These are phyloP conservation scores for Drosophila truncata DNA, from an alignment of 1,140 invertebrate genomes.

Conservation along the genomic window DNA sequence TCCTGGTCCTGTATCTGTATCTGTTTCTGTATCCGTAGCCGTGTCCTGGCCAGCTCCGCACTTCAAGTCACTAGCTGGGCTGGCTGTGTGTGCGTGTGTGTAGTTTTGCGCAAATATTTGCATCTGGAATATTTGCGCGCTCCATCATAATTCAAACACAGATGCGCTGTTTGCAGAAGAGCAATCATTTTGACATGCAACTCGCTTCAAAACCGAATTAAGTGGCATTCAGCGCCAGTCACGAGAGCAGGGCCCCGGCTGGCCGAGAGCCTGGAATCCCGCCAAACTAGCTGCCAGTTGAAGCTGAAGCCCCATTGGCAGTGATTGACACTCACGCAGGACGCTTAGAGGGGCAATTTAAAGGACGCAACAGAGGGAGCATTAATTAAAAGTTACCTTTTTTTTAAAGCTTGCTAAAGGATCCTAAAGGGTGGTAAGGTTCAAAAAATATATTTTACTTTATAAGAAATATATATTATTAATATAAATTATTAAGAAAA, in stretches of 20 bases:
- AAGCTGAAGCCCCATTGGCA: conserved; percentile 41
- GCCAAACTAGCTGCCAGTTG: conserved; percentile 23
- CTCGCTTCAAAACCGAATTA: conserved; percentile 84
- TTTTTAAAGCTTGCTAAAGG: not conserved
- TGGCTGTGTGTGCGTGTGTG: conserved; percentile 60
- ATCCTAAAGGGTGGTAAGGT: no score
- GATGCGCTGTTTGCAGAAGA: conserved; percentile 88
- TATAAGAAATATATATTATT: no score
- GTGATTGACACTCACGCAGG: conserved; percentile 73
- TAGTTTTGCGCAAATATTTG: conserved; percentile 87
- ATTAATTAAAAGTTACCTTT: not conserved
- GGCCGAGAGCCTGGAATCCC: conserved; percentile 29
- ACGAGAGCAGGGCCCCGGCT: conserved; percentile 46
- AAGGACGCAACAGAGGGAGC: not conserved
- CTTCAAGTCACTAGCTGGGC: conserved; percentile 65
- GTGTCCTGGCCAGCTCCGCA: conserved; percentile 69
- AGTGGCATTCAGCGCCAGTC: conserved; percentile 79
- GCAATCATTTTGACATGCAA: conserved; percentile 89
- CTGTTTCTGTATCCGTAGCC: conserved; percentile 26
- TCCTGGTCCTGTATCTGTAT: conserved; percentile 12
- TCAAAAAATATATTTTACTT: not conserved
- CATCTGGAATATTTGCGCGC: conserved; percentile 88
- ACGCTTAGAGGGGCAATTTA: conserved; percentile 33
- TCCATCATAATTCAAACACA: conserved; percentile 89
- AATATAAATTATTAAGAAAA: no score